Evolutionary conservation across 2,888 invertebrate species (phyloP), one percentile per base, ranked within the genome.

Genomic region (Julus scanicus): DNA sequence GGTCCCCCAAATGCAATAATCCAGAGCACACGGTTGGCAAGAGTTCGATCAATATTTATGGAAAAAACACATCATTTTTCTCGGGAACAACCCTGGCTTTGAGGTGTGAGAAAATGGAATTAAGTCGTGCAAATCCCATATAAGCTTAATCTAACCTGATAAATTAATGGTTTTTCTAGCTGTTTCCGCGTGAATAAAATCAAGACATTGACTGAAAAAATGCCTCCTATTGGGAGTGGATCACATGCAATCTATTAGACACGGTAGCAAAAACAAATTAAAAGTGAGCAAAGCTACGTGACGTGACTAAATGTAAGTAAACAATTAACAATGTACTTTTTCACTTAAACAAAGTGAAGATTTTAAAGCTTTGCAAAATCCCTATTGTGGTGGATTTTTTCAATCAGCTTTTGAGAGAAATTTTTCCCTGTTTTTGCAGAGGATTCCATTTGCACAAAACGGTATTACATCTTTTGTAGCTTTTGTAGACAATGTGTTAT

Each of bases 111-210:
- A 37, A 80, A 11, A 37, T 37, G 80, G 80, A 11, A 80, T 80
- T 80, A 37, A 29, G 80, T 29, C 37, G 37, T 80, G 80, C 11
- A 37, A 37, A 80, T 80, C 80, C 80, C 37, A 80, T 13, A 20
- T 37, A 80, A 5, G 80, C 80, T 80, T 80, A 80, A 80, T 80
- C 80, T 37, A 37, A 37, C 80, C 80, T 37, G 80, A 80, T 80
- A 80, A 80, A 80, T 80, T 80, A 80, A 80, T 80, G 37, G 80
- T 37, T 80, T 37, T 80, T 80, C 37, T 11, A 37, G 13, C 29
- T 80, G 80, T 80, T 80, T 80, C 80, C 9, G 80, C 37, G 37
- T 80, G 80, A 80, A 80, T 80, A 80, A 80, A 71, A 71, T 29
- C 37, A 37, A 80, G 80, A 29, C 37, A 11, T 37, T 29, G 0